phyloP scores from a whole-genome alignment of 2,113 vertebrate genomes.

The Cololabis saira region DNA sequence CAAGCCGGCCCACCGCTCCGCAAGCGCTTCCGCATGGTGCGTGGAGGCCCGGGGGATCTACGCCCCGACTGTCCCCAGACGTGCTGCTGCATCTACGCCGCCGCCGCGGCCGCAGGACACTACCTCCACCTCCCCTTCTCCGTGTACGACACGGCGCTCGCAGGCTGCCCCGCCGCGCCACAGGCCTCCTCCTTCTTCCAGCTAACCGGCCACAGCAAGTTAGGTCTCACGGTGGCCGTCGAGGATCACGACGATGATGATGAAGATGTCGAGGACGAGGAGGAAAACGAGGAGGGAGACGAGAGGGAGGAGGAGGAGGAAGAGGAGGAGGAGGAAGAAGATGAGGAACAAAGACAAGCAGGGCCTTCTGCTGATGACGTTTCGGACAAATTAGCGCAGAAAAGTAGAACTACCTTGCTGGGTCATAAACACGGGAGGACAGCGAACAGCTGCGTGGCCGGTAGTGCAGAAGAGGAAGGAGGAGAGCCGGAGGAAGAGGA shows the following conservation, averaged over 20 bases:
- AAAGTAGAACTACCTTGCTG: constrained; percentile 64
- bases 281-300: constrained; percentile 67
- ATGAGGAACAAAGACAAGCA: constrained; percentile 39
- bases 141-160: constrained; percentile 80
- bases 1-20: constrained; percentile 86
- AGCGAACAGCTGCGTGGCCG: constrained; percentile 74
- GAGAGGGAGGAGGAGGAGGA: constrained; percentile 30
- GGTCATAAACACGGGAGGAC: constrained; percentile 57
- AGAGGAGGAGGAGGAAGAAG: constrained; percentile 45
- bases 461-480: constrained; percentile 33
- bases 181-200: constrained; percentile 71
- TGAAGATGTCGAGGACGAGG: constrained; percentile 81
- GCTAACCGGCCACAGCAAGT: constrained; percentile 72
- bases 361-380: constrained; percentile 61
- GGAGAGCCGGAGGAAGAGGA: constrained; percentile 50
- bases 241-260: constrained; percentile 80
- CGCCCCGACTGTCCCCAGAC: constrained; percentile 85
- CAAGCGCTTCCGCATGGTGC: constrained; percentile 91
- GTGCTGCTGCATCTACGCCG: constrained; percentile 93
- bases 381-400: constrained; percentile 66
- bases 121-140: constrained; percentile 91
- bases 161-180: constrained; percentile 68
- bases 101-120: constrained; percentile 85
- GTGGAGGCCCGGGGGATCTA: constrained; percentile 74
- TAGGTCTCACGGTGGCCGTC: constrained; percentile 54